Conservation (phyloP, 1,140 invertebrate species). For the Drosophila grimshawi region DNA sequence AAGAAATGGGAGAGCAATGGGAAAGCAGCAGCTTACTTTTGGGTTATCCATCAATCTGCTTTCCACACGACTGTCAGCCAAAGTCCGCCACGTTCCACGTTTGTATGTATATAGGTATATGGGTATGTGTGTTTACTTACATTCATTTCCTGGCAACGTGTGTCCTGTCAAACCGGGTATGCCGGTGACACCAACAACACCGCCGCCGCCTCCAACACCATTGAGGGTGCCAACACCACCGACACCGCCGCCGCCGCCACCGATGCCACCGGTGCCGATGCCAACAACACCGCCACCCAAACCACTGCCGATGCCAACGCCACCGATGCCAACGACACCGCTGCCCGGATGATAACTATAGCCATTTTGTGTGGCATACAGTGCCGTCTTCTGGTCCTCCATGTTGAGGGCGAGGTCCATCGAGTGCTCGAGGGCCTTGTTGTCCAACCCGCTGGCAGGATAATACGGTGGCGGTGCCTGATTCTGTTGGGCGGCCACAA, state of each 20-base stretch:
- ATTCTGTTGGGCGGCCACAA: constrained; percentile 90
- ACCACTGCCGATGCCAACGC: constrained; percentile 64
- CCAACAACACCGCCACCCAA: constrained; percentile 82
- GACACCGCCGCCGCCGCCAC: constrained; percentile 68
- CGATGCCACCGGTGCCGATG: constrained; percentile 71
- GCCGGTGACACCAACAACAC: constrained; percentile 84
- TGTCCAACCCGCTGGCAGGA: constrained; percentile 93
- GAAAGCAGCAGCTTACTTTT: neutral
- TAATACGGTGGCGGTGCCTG: constrained; percentile 94
- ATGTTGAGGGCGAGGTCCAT: constrained; percentile 92
- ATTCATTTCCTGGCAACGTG: constrained; percentile 89
- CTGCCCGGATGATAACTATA: constrained; percentile 91
- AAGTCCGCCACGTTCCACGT: neutral
- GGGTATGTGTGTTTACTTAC: constrained; percentile 86
- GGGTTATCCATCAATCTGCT: constrained; percentile 10
- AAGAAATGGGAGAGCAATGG: no score
- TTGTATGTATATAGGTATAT: constrained; percentile 21
- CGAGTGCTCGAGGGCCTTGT: constrained; percentile 94
- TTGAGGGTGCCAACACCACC: constrained; percentile 40
- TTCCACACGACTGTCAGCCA: neutral
- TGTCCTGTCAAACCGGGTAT: constrained; percentile 79
- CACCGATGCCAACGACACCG: constrained; percentile 84
- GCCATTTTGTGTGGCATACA: constrained; percentile 92
- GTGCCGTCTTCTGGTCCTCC: constrained; percentile 91
- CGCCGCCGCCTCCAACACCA: constrained; percentile 47